phyloP scores from a whole-genome alignment of 2,797 vertebrate species.

The Coranthus polyacanthus region DNA sequence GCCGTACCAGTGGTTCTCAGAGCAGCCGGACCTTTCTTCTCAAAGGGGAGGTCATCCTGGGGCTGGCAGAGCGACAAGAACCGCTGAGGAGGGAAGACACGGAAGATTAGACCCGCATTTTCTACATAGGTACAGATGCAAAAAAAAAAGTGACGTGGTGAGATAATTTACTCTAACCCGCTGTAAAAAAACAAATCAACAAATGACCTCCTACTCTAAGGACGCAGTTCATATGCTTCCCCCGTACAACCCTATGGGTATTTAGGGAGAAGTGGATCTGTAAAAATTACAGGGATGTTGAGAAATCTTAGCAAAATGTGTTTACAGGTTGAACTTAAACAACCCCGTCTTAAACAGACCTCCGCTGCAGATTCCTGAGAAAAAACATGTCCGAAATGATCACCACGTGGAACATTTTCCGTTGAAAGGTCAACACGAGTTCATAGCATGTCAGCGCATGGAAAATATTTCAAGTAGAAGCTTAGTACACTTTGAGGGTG shows the following conservation, averaged over 20 bases:
- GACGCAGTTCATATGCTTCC: too few species aligned
- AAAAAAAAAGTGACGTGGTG: neutral
- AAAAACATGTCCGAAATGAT: too few species aligned
- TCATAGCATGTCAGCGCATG: too few species aligned
- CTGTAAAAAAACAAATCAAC: neutral
- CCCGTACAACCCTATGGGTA: too few species aligned
- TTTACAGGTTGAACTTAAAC: neutral
- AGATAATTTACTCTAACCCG: too few species aligned
- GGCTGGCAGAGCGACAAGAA: slow-evolving; percentile 63
- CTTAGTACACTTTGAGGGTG: too few species aligned
- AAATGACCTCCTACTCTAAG: neutral
- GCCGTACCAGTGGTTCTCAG: neutral
- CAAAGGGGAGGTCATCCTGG: slow-evolving; percentile 6
- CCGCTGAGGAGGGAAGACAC: slow-evolving; percentile 45
- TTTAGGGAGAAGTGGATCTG: too few species aligned
- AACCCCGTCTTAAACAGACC: neutral
- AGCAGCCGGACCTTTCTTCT: slow-evolving; percentile 5
- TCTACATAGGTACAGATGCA: neutral
- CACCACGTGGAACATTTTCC: too few species aligned
- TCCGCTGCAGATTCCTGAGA: too few species aligned
- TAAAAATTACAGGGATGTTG: neutral
- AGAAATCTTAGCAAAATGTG: neutral
- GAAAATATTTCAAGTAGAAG: too few species aligned
- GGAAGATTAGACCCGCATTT: neutral
- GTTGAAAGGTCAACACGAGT: too few species aligned